A percentile compares a stretch with the other conserved stretches of the same genome.
phyloP scores from a whole-genome alignment of 2,797 vertebrate genomes.

The Tachyglossus aculeatus region DNA sequence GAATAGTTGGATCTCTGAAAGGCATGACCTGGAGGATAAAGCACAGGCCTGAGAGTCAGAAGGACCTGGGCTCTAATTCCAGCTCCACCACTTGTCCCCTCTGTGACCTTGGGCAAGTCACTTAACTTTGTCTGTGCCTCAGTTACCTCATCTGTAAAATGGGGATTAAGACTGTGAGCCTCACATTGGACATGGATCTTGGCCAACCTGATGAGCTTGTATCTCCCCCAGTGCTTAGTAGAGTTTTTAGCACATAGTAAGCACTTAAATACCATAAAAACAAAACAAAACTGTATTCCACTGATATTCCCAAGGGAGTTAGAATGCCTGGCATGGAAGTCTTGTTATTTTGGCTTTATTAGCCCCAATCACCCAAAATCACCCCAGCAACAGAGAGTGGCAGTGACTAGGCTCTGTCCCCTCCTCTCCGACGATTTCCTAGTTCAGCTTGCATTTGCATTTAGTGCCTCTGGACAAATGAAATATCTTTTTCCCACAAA shows the following conservation, averaged over 20 bases:
- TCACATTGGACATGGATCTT: no score
- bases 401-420: not conserved
- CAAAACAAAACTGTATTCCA: constrained; percentile 3
- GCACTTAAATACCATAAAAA: constrained; percentile 1
- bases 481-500: constrained; percentile 33
- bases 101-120: no score
- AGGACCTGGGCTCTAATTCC: no score
- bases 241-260: not conserved
- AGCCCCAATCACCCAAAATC: not conserved
- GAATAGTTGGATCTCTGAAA: no score
- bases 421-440: not conserved
- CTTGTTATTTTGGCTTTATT: not conserved
- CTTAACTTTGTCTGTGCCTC: no score
- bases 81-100: no score
- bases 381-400: not conserved
- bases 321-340: not conserved
- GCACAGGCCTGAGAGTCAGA: no score
- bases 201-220: no score
- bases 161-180: no score
- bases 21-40: no score
- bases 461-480: constrained; percentile 17
- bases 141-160: no score
- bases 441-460: constrained; percentile 1
- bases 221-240: not conserved
- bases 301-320: constrained; percentile 12